phyloP scores from a whole-genome alignment of 2,797 vertebrate species.

The Sebastes minor region DNA sequence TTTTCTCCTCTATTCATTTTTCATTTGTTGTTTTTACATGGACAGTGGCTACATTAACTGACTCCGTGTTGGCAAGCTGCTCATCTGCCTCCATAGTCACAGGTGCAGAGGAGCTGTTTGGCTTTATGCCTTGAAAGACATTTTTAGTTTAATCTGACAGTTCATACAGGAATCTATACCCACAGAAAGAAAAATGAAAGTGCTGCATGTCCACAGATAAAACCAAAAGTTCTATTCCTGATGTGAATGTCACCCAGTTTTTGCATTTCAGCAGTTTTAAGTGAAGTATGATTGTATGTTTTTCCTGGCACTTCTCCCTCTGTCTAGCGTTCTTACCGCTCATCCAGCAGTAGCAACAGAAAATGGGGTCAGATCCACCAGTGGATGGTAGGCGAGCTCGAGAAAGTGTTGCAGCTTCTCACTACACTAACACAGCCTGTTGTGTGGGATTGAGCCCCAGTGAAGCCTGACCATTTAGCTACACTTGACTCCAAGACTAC shows the following conservation, averaged over 20 bases:
- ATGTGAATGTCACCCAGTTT: constrained; percentile 48
- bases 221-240: constrained; percentile 61
- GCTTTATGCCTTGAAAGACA: not conserved
- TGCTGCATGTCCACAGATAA: constrained; percentile 69
- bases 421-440: constrained; percentile 68
- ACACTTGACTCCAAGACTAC: constrained; percentile 53
- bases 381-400: constrained; percentile 94
- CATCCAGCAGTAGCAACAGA: constrained; percentile 84
- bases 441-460: constrained; percentile 53
- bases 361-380: constrained; percentile 99
- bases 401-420: constrained; percentile 51
- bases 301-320: constrained; percentile 66
- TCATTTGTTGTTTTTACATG: not conserved
- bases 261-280: constrained; percentile 58
- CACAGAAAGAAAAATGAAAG: constrained; percentile 37
- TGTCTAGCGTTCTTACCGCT: constrained; percentile 87
- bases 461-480: constrained; percentile 51
- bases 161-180: constrained; percentile 21
- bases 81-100: not conserved
- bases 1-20: not conserved
- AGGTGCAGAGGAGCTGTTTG: constrained; percentile 6
- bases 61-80: not conserved
- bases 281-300: constrained; percentile 70
- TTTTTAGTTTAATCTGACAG: constrained; percentile 1
- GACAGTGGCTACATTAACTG: not conserved